Evolutionary conservation across 2,888 invertebrate genomes (phyloP), one percentile per base, ranked within the genome.

Genomic region (Sycophila texana): DNA sequence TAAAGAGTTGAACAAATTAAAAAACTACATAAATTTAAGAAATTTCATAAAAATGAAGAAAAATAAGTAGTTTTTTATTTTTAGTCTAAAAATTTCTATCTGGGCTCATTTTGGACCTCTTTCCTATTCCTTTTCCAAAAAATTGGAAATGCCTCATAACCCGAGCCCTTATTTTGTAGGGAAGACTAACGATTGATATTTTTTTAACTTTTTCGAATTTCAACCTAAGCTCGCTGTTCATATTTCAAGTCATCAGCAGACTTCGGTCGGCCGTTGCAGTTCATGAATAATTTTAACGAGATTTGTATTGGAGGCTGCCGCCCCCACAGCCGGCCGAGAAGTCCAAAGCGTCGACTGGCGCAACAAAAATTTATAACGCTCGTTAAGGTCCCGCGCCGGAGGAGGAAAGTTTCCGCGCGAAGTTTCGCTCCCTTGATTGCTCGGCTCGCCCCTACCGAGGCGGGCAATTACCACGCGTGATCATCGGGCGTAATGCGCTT

Each of bases 231-330:
- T 22, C 13, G 20, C 18, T 22, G n/a, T n/a, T 20, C 22, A 13
- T 39, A 20, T 22, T 14, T 5, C 20, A 47, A 26, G 39, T 68
- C 61, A 68, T 58, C 63, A n/a, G 30, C 49, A 68, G 30, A 22
- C 79, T 70, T 55, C 49, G 68, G 55, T 55, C 58, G 30, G 58
- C 61, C 60, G 53, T 51, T 83, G 66, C 79, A 80, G 82, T 79
- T 84, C 86, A 87, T 87, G 87, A 87, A 87, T 87, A 87, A 87
- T 87, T 87, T 87, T 86, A 86, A 87, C 86, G 86, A 86, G 87
- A 86, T 86, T 87, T 87, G 87, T 87, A 87, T 87, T 86, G 84
- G 78, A 13, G 39, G 39, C 39, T 10, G 10, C 63, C 58, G 51
- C n/a, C 18, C 53, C 39, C 16, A 82, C 81, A 84, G 83, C 84